Conservation (phyloP, 2,888 invertebrate species). For the Noctuana brunneofusca region DNA sequence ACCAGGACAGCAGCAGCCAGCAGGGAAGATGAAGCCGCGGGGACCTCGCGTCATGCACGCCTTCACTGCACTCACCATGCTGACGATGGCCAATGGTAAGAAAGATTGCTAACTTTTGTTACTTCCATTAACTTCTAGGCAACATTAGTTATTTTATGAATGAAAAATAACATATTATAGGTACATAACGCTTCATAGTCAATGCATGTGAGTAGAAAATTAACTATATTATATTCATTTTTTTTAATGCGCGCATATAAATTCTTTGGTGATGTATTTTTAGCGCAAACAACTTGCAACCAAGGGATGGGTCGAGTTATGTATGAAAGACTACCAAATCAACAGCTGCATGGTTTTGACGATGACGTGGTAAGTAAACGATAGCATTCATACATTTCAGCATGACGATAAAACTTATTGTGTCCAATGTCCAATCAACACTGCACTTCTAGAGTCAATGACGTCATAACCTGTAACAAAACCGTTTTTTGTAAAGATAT, state of each 20-base stretch:
- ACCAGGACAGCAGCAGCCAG: slow-evolving; percentile 48
- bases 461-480: not conserved
- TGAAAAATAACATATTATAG: too few relatives aligned
- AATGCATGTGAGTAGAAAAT: too few relatives aligned
- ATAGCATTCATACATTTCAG: too few relatives aligned
- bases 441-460: too few relatives aligned
- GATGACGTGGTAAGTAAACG: slow-evolving; percentile 89
- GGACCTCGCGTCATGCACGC: slow-evolving; percentile 89
- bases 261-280: slow-evolving; percentile 30
- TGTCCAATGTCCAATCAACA: too few relatives aligned
- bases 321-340: slow-evolving; percentile 94
- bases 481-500: too few relatives aligned
- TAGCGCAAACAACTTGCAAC: slow-evolving; percentile 95
- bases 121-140: too few relatives aligned
- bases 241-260: too few relatives aligned
- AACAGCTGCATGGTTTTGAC: slow-evolving; percentile 94
- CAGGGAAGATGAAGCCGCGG: slow-evolving; percentile 79
- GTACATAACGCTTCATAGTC: too few relatives aligned
- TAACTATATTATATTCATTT: too few relatives aligned
- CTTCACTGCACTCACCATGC: slow-evolving; percentile 91
- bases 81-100: slow-evolving; percentile 92
- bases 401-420: too few relatives aligned
- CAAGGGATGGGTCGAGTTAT: slow-evolving; percentile 94
- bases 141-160: too few relatives aligned
- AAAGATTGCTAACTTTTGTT: not conserved